phyloP scores from a whole-genome alignment of 2,113 vertebrate genomes.

The Tricholaema leucomelas region DNA sequence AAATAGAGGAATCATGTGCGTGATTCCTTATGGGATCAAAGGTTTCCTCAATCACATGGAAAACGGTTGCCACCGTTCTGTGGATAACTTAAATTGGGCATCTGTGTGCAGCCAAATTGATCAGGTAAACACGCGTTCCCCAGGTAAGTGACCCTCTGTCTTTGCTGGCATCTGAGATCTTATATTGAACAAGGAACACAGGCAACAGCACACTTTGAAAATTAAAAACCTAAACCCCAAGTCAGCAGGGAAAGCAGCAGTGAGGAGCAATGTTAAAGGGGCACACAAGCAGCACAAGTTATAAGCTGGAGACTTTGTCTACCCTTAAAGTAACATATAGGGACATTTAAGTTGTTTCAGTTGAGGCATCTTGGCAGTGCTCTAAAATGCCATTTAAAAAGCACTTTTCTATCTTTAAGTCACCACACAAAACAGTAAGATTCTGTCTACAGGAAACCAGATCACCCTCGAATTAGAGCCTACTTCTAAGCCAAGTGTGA shows the following conservation, averaged over 20 bases:
- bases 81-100: rapidly evolving
- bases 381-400: not conserved
- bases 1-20: not conserved
- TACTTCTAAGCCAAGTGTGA: not conserved
- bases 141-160: not conserved
- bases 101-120: not conserved
- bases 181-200: not conserved
- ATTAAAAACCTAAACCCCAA: not conserved
- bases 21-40: not conserved
- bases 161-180: not conserved
- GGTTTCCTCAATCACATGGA: not conserved
- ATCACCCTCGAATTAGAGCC: not conserved
- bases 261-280: not conserved
- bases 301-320: not conserved
- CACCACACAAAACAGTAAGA: not conserved
- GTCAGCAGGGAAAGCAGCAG: not conserved
- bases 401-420: not conserved
- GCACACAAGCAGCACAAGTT: not conserved
- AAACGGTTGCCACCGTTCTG: not conserved
- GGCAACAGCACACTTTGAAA: not conserved
- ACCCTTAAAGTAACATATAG: not conserved
- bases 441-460: not conserved
- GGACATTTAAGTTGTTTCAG: not conserved
- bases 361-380: not conserved
- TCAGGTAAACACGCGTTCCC: not conserved